These are phyloP conservation scores for Oryzias curvinotus DNA, from an alignment of 2,113 vertebrate species.

Conservation along the genomic window DNA sequence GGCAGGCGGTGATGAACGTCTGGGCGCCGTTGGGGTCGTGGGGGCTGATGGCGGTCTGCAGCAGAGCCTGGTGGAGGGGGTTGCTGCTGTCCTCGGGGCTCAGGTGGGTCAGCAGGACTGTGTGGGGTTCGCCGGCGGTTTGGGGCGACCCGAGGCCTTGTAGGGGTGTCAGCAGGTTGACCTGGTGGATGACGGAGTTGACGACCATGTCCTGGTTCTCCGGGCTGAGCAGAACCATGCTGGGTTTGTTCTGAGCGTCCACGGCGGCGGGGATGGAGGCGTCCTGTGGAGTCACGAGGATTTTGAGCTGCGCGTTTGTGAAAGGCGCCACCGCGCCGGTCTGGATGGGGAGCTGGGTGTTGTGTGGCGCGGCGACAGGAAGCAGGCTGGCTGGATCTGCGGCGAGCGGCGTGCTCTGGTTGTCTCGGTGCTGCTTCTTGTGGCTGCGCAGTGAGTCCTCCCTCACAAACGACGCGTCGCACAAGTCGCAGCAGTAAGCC, in stretches of 20 bases:
- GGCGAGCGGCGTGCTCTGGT: constrained; percentile 67
- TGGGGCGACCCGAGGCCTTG: constrained; percentile 68
- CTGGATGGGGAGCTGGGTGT: constrained; percentile 66
- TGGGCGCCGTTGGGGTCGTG: constrained; percentile 69
- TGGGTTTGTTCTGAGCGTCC: constrained; percentile 49
- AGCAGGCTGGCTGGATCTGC: constrained; percentile 25
- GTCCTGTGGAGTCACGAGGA: constrained; percentile 82
- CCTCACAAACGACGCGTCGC: constrained; percentile 89
- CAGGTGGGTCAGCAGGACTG: constrained; percentile 80
- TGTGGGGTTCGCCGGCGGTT: constrained; percentile 70
- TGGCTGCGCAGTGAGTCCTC: constrained; percentile 96
- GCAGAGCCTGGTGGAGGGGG: constrained; percentile 79
- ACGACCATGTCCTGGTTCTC: constrained; percentile 76
- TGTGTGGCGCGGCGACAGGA: constrained; percentile 42
- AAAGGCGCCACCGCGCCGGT: constrained; percentile 70
- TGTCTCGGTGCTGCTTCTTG: constrained; percentile 87
- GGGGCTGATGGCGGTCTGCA: constrained; percentile 68
- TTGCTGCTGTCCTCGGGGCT: constrained; percentile 49
- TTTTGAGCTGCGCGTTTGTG: constrained; percentile 83
- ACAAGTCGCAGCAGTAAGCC: constrained; percentile 86
- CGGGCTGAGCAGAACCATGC: constrained; percentile 75
- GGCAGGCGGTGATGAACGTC: constrained; percentile 86
- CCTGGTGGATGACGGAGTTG: constrained; percentile 88
- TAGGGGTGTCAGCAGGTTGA: constrained; percentile 83
- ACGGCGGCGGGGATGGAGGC: constrained; percentile 65